A percentile compares a stretch with the other conserved stretches of the same genome.
These are phyloP conservation scores for Psittacula cyanocephala DNA, from an alignment of 2,113 vertebrate genomes.

Conservation along the genomic window DNA sequence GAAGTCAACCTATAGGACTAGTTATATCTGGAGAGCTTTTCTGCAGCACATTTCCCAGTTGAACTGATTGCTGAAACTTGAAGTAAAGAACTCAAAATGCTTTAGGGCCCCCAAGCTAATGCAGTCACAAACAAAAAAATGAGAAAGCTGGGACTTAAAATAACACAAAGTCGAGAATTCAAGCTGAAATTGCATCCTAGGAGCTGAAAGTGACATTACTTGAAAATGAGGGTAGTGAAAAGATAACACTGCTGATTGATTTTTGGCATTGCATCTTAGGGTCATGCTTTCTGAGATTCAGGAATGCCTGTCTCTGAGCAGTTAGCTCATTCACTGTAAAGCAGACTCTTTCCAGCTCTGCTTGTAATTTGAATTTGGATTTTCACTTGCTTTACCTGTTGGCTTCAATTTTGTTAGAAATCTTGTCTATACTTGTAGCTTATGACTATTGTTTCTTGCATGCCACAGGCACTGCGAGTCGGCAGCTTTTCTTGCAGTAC, in stretches of 20 bases:
- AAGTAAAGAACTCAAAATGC: neutral
- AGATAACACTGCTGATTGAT: neutral
- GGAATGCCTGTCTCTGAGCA: neutral
- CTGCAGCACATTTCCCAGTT: neutral
- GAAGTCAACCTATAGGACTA: neutral
- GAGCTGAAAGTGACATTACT: neutral
- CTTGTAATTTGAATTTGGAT: neutral
- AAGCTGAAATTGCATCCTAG: neutral
- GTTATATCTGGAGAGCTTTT: slow-evolving; percentile 20
- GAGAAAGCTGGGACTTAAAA: neutral
- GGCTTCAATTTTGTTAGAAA: neutral
- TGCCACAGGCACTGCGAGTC: neutral
- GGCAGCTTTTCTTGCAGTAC: neutral
- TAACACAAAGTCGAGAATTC: neutral
- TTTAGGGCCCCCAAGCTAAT: neutral
- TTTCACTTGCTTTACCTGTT: neutral
- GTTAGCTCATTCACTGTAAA: neutral
- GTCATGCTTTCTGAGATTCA: neutral
- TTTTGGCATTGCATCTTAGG: neutral
- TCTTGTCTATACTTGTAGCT: neutral
- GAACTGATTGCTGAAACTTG: neutral
- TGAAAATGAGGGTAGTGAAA: neutral
- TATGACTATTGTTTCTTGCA: neutral
- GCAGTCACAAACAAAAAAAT: neutral
- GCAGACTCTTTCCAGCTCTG: neutral